Evolutionary conservation across 37 sponge, comb jelly and placozoan genomes (phyloP), one percentile per base, ranked within the genome.

Genomic region (Geodia barretti): DNA sequence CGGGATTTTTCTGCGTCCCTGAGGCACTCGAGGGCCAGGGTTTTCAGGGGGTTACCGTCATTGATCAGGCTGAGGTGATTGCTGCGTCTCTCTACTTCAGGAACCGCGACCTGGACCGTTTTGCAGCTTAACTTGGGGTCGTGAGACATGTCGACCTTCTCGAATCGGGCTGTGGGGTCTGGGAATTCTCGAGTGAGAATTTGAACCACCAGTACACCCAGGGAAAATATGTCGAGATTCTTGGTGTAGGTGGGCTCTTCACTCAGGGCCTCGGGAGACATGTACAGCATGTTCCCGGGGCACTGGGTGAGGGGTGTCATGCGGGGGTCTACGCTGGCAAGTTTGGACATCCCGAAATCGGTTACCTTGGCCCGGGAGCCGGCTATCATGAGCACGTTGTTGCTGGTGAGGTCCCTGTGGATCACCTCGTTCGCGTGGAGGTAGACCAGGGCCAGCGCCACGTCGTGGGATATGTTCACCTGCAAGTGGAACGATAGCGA

Each of bases 351-450:
- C 25, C 71, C 71, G 35, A 28, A 70, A 36, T 70, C 71, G 25
- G 71, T 38, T 25, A 70, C 39, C 35, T 70, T 70, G 32, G 71
- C 71, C 32, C 39, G 36, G 35, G 37, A 25, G 7, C 23, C 36
- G 35, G 39, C 37, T 3, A 38, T 36, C 71, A 70, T 24, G 0
- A 70, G 71, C 39, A 70, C 71, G 35, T 70, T 70, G 28, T 33
- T 36, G 17, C 71, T 70, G 35, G 37, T 70, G 35, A 70, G 31
- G 20, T 70, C 71, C 17, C 71, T 70, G 39, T 70, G 71, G 71
- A 70, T 70, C 5, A 70, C n/a, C 19, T 70, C 39, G n/a, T 38
- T 70, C 19, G 19, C 25, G 71, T 70, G 71, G 4, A 70, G 39
- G 39, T 70, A 70, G 41, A 38, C 39, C 4, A 70, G 71, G 39